Evolutionary conservation across 2,797 vertebrate species (phyloP).

Genomic region (Pangasius macronema): DNA sequence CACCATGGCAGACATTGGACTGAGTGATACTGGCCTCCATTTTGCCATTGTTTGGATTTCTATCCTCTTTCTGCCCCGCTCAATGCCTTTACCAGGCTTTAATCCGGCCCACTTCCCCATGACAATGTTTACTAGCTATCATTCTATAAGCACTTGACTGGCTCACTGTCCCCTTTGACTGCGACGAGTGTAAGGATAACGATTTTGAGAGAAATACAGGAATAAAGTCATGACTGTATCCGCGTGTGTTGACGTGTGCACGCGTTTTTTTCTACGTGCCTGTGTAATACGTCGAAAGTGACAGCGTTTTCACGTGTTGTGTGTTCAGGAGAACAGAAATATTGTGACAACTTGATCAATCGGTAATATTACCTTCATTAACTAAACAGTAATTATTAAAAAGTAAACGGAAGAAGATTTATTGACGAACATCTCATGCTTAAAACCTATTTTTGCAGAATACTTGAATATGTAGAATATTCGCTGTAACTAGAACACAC

Average conservation of each 20-base stretch:
- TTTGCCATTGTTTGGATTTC: conserved; percentile 73
- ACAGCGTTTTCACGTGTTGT: conserved; percentile 3
- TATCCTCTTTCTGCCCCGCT: conserved; percentile 64
- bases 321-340: conserved; percentile 28
- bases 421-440: not conserved
- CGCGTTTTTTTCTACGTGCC: conserved; percentile 2
- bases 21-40: conserved; percentile 72
- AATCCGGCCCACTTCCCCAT: conserved; percentile 71
- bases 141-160: conserved; percentile 68
- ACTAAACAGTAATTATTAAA: not conserved
- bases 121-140: conserved; percentile 76
- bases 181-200: conserved; percentile 57
- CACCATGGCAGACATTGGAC: conserved; percentile 76
- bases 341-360: conserved; percentile 25
- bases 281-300: conserved; percentile 2
- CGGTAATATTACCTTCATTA: not conserved
- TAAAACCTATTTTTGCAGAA: not conserved
- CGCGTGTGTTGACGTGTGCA: conserved; percentile 26
- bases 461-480: not conserved
- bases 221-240: conserved; percentile 41
- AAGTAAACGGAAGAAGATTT: not conserved
- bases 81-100: conserved; percentile 70
- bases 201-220: conserved; percentile 55
- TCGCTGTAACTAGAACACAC: not conserved
- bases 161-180: conserved; percentile 62